Percentiles rank a stretch among this genome's conserved stretches.
These are phyloP conservation scores for Pagrus major DNA, from an alignment of 2,113 vertebrate species.

Conservation along the genomic window DNA sequence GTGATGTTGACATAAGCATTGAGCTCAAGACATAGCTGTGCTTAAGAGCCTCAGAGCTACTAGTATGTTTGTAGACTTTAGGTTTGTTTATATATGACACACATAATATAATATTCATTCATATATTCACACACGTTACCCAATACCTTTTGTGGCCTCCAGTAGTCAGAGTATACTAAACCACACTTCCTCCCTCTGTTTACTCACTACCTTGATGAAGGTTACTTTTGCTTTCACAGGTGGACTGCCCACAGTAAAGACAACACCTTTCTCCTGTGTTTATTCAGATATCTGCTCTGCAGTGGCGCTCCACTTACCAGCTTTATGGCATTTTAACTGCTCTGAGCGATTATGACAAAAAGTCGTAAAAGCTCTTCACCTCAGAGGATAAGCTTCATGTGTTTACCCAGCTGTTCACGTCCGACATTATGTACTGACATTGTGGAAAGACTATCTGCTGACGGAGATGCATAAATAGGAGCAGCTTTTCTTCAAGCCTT, in stretches of 20 bases:
- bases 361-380: conserved; percentile 52
- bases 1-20: not conserved
- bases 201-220: not conserved
- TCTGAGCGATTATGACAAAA: conserved; percentile 11
- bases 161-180: not conserved
- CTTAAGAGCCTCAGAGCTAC: not conserved
- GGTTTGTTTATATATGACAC: not conserved
- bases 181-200: not conserved
- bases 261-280: conserved; percentile 32
- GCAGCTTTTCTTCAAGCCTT: conserved; percentile 23
- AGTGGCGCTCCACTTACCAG: not conserved
- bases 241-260: conserved; percentile 6
- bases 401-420: conserved; percentile 48
- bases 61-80: not conserved
- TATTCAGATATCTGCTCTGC: not conserved
- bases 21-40: not conserved
- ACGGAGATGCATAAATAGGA: conserved; percentile 37
- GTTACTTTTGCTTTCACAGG: conserved; percentile 12
- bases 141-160: not conserved
- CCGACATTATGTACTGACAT: conserved; percentile 3
- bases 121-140: not conserved
- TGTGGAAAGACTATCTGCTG: conserved; percentile 32
- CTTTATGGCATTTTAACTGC: conserved; percentile 48
- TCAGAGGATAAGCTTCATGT: conserved; percentile 23
- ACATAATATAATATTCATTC: not conserved